Conservation (phyloP, 2,113 vertebrate genomes). For the Neolamprologus modestus region DNA sequence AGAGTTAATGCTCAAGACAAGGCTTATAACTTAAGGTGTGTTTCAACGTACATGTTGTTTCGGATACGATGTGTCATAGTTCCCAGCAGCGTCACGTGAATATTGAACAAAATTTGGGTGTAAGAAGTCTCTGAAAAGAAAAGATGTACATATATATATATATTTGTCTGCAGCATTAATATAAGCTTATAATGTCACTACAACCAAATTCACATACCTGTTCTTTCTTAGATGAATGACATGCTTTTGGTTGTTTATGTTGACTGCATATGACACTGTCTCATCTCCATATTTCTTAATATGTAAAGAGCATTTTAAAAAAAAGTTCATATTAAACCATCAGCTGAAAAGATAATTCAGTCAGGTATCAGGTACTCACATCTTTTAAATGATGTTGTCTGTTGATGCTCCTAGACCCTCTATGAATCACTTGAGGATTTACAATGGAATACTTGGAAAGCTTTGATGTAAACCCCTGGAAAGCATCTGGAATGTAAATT, state of each 20-base stretch:
- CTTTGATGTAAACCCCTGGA: not conserved
- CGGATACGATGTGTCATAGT: not conserved
- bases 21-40: not conserved
- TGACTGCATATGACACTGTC: slow-evolving; percentile 46
- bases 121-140: slow-evolving; percentile 62
- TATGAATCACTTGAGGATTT: slow-evolving; percentile 47
- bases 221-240: slow-evolving; percentile 61
- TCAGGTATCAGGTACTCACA: not conserved
- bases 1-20: not conserved
- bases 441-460: slow-evolving; percentile 57
- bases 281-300: slow-evolving; percentile 31
- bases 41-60: slow-evolving; percentile 32
- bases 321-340: not conserved
- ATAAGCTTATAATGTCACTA: not conserved
- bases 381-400: not conserved
- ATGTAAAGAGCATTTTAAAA: rapidly evolving
- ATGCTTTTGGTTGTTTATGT: slow-evolving; percentile 50
- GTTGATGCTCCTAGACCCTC: slow-evolving; percentile 29
- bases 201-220: slow-evolving; percentile 34
- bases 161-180: not conserved
- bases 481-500: slow-evolving; percentile 11
- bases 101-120: slow-evolving; percentile 58
- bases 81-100: not conserved
- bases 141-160: not conserved
- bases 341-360: not conserved